Conservation (phyloP, 92 coral and sea anemone species). For the Parazoanthus darwini region DNA sequence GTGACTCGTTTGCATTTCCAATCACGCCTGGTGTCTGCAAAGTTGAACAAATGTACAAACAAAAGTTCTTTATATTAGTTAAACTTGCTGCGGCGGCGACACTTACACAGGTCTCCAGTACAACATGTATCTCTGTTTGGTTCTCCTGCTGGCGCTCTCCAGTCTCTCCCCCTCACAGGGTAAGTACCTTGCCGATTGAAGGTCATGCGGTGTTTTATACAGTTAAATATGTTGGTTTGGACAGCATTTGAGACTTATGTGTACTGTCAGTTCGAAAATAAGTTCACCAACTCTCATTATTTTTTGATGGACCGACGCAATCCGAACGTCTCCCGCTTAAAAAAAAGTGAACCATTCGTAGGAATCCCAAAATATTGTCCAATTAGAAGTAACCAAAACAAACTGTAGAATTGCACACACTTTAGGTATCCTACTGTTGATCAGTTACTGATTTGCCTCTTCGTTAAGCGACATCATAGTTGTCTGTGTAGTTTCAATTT, state of each 20-base stretch:
- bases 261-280: neutral
- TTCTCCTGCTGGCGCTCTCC: neutral
- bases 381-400: neutral
- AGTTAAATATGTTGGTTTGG: neutral
- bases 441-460: too few species aligned
- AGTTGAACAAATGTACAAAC: constrained; percentile 13
- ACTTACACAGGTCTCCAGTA: neutral
- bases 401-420: too few species aligned
- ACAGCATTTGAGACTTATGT: neutral
- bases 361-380: neutral
- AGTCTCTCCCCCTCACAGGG: constrained; percentile 3
- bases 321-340: neutral
- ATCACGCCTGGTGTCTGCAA: neutral
- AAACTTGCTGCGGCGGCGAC: neutral
- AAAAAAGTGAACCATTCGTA: neutral
- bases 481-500: neutral
- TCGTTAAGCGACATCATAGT: too few species aligned
- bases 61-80: neutral
- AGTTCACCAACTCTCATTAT: neutral
- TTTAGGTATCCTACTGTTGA: too few species aligned
- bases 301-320: neutral
- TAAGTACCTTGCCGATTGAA: neutral
- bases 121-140: neutral
- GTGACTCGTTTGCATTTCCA: constrained; percentile 19
- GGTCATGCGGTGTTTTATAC: neutral